phyloP scores from a whole-genome alignment of 2,113 vertebrate species.

The Psophia crepitans region DNA sequence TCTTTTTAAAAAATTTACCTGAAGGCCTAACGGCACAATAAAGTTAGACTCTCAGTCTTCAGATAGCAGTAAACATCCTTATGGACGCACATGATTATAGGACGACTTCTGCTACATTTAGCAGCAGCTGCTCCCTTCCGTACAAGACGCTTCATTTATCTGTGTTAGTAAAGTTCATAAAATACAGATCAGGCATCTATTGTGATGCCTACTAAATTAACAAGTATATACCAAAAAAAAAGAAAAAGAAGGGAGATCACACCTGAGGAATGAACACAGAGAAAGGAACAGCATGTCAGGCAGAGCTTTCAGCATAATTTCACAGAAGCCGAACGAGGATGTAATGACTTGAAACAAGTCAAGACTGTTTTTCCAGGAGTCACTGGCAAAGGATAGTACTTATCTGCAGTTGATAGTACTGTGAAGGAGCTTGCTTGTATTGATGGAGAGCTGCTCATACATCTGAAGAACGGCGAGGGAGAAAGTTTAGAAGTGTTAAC shows the following conservation, averaged over 20 bases:
- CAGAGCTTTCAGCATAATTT: neutral
- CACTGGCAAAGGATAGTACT: neutral
- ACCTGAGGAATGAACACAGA: neutral
- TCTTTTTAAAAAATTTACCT: neutral
- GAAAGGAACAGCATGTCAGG: neutral
- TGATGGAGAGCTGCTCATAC: neutral
- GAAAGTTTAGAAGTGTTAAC: neutral
- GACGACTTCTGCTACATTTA: neutral
- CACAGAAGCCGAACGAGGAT: neutral
- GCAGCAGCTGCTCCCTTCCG: neutral
- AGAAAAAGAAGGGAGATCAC: neutral
- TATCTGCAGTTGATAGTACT: neutral
- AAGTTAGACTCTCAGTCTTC: neutral
- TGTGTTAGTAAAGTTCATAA: neutral
- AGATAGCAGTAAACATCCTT: neutral
- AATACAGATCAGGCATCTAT: neutral
- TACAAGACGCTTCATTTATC: neutral
- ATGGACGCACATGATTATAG: fast-evolving
- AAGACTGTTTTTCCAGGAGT: neutral
- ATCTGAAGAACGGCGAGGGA: neutral
- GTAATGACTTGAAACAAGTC: neutral
- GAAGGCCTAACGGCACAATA: neutral
- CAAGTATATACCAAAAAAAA: neutral
- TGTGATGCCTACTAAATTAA: neutral
- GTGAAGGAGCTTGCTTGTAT: neutral